Evolutionary conservation across 2,888 invertebrate genomes (phyloP), one percentile per base, ranked within the genome.

Genomic region (Sesia bembeciformis): DNA sequence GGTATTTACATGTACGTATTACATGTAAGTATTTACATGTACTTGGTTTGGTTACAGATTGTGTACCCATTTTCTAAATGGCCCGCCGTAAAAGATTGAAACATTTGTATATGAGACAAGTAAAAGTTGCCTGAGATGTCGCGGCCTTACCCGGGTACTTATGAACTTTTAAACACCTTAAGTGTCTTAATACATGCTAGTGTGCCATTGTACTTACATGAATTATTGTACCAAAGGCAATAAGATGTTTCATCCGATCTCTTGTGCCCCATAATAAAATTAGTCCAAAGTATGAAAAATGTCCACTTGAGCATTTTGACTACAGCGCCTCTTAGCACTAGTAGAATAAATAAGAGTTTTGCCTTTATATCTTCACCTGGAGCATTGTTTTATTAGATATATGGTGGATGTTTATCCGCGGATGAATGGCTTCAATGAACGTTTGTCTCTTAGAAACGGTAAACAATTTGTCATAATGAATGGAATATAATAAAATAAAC

Each of bases 201-300:
- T 23, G 23, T 23, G 23, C 23, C 23, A 23, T 23, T 23, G 5
- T 42, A 77, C 81, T 80, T 60, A 80, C 81, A 79, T 59, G 71
- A 59, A 60, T 74, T 69, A 62, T 77, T 78, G 57, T 76, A 70
- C 81, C 81, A 81, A 39, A 81, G 56, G 61, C 82, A 81, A 56
- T 56, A 55, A 53, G 52, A 40, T 23, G 23, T 23, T 5, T 63
- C 56, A 23, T 66, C 59, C 1, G 66, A 62, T 53, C 58, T 70
- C 51, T 66, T 58, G 53, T 74, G 73, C 61, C 56, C 38, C 63
- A 60, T 52, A 66, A 64, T 23, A 66, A 52, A 57, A 65, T 64
- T 40, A 71, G 57, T 41, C 62, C 59, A 56, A 70, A 52, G 40
- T 72, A 57, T 42, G 23, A 74, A 49, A 43, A 71, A 61, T 54